A percentile compares a stretch with the other conserved stretches of the same genome.
phyloP scores from a whole-genome alignment of 2,888 invertebrate species.

The Tetheella fluctuosa region DNA sequence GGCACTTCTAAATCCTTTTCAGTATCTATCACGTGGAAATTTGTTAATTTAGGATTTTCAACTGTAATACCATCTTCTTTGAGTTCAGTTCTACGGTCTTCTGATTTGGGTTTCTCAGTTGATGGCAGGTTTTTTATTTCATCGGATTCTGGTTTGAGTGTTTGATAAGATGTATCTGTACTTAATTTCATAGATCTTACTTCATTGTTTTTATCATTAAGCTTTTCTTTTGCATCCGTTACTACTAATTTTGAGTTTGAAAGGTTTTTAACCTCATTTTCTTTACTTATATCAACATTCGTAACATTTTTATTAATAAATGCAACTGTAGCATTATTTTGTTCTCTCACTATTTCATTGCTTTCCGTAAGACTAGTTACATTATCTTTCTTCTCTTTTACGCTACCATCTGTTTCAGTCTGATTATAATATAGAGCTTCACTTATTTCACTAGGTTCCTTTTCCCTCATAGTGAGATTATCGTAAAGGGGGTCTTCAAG shows the following conservation, averaged over 20 bases:
- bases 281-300: not conserved
- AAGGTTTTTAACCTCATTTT: not conserved
- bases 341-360: not conserved
- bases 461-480: conserved; percentile 49
- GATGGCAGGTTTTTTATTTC: not conserved
- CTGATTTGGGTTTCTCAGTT: not conserved
- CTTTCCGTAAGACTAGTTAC: not conserved
- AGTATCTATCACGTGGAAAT: conserved; percentile 73
- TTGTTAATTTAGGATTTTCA: conserved; percentile 57
- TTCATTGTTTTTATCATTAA: conserved; percentile 13
- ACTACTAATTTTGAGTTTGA: not conserved
- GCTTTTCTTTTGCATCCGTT: conserved; percentile 15
- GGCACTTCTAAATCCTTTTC: conserved; percentile 79
- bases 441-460: conserved; percentile 22
- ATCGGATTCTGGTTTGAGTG: not conserved
- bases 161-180: conserved; percentile 8
- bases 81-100: conserved; percentile 12
- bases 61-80: conserved; percentile 27
- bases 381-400: conserved; percentile 19
- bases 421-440: conserved; percentile 3
- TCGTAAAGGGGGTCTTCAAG: conserved; percentile 73
- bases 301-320: not conserved
- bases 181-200: conserved; percentile 12
- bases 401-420: not conserved
- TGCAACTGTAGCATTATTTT: not conserved